A percentile compares a stretch with the other conserved stretches of the same genome.
phyloP scores from a whole-genome alignment of 1,140 invertebrate species.

The Leptopilina boulardi region DNA sequence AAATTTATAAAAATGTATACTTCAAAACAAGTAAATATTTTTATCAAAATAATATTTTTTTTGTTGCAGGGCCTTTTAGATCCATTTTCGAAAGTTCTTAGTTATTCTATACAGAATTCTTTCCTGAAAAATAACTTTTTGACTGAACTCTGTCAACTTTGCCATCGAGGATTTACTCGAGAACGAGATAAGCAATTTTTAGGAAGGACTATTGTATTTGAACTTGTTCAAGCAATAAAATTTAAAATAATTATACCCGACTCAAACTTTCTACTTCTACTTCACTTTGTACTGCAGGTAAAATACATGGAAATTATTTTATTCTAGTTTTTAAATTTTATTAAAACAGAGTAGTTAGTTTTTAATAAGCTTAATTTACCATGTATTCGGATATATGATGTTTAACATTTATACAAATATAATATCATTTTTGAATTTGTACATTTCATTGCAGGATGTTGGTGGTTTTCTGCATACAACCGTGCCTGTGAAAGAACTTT shows the following conservation, averaged over 20 bases:
- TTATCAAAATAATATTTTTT: too few relatives aligned
- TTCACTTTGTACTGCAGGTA: conserved; percentile 91
- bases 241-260: conserved; percentile 96
- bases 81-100: conserved; percentile 96
- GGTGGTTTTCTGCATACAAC: conserved; percentile 85
- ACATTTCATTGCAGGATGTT: conserved; percentile 79
- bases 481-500: conserved; percentile 77
- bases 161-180: conserved; percentile 89
- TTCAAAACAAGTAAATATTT: too few relatives aligned
- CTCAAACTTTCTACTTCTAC: conserved; percentile 93
- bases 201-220: conserved; percentile 92
- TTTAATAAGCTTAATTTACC: too few relatives aligned
- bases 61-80: conserved; percentile 86
- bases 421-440: conserved; percentile 27
- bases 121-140: conserved; percentile 89
- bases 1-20: too few relatives aligned
- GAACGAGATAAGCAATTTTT: conserved; percentile 96
- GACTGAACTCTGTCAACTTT: conserved; percentile 92
- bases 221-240: conserved; percentile 95
- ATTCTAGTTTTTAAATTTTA: too few relatives aligned
- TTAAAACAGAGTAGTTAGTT: too few relatives aligned
- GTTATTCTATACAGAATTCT: conserved; percentile 92
- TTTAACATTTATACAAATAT: conserved; percentile 36
- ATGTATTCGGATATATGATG: too few relatives aligned
- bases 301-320: too few relatives aligned